Evolutionary conservation across 2,113 vertebrate species (phyloP).

Genomic region (Colinus virginianus): DNA sequence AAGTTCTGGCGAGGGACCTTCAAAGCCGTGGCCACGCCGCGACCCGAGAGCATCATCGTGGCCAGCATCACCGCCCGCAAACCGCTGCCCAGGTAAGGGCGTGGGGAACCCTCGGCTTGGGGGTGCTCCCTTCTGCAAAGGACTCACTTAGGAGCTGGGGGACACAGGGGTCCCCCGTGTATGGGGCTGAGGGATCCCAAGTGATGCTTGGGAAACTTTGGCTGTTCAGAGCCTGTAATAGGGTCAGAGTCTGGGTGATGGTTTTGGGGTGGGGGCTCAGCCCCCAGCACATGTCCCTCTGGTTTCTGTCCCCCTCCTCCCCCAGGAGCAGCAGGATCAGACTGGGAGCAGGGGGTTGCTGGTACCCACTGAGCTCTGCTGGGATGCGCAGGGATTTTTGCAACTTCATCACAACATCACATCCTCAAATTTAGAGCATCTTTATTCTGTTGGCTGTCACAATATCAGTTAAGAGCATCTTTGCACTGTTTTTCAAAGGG

Average conservation of each 20-base stretch:
- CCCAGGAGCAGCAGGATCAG: background rate
- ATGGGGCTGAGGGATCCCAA: background rate
- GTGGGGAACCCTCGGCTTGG: background rate
- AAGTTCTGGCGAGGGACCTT: conserved; percentile 98
- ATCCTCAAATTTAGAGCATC: background rate
- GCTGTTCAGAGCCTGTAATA: background rate
- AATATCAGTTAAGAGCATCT: background rate
- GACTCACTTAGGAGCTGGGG: background rate
- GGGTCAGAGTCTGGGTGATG: background rate
- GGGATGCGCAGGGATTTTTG: fast-evolving
- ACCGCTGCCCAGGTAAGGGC: conserved; percentile 85
- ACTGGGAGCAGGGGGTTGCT: fast-evolving
- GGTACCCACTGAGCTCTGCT: fast-evolving
- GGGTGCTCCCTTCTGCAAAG: background rate
- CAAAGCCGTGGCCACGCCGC: conserved; percentile 94
- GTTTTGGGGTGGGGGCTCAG: background rate
- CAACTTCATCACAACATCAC: background rate
- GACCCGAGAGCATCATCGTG: conserved; percentile 92
- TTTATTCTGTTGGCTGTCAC: background rate
- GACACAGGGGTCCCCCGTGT: fast-evolving
- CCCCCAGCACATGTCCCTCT: background rate
- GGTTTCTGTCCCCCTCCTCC: background rate
- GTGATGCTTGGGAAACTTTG: background rate
- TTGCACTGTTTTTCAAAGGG: background rate
- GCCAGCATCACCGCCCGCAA: conserved; percentile 92